Base-by-base conservation (phyloP, 2,888 invertebrate species). In the Pinctada fucata region DNA sequence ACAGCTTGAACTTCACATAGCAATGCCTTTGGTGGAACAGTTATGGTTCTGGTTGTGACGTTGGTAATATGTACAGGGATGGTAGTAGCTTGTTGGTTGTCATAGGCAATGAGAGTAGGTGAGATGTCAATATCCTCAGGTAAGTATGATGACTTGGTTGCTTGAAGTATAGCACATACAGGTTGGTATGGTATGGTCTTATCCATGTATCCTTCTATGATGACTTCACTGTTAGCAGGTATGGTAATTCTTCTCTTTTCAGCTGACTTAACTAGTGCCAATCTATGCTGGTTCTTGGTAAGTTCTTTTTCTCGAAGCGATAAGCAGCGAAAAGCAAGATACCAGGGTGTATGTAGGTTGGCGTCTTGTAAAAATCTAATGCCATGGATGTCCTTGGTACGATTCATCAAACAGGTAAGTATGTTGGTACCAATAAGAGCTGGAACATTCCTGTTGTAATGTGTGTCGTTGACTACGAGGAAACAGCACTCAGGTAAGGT, bases 1-100 rank as follows among this genome's bases (percentile, higher is more conserved):
- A 72, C 72, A 50, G 72, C 50, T 72, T 72, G 72, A 5, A 63
- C 6, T 47, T 72, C 72, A 72, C 72, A 72, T 3, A 72, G 31
- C 45, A 72, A 31, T 72, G 58, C 72, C 16, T 45, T 72, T 6
- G 63, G 72, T 63, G 58, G 63, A 45, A 72, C 50, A 45, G 63
- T 63, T 4, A 72, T 51, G 4, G 72, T 72, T 63, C 63, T 72
- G 4, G 72, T 72, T 8, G 72, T 72, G 10, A 72, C 63, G 63
- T 72, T 72, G 6, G 72, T 50, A 45, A 72, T 63, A n/a, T 16
- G 31, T 4, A 63, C 31, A 4, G 16, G 6, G 3, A 63, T 5
- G 63, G 13, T 16, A 50, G 47, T 31, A 6, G 3, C 4, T 49
- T 45, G 45, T 4, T 72, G 63, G 45, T 72, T 10, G 4, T 72